These are phyloP conservation scores for Rosalia funebris DNA, from an alignment of 2,888 invertebrate species.

Conservation along the genomic window DNA sequence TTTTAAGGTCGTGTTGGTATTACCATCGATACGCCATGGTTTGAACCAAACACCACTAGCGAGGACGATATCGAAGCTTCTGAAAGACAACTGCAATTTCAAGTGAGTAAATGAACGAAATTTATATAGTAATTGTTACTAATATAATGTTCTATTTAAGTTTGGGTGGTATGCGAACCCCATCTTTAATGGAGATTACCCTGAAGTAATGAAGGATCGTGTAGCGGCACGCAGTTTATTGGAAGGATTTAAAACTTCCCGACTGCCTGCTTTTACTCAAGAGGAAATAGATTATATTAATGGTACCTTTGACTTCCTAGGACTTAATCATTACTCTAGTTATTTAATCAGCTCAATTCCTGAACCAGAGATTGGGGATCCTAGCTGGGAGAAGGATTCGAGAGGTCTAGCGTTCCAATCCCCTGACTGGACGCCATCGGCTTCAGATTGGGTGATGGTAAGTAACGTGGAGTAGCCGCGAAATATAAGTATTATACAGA, in stretches of 20 bases:
- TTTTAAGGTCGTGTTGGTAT: constrained; percentile 71
- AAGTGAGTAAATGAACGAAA: constrained; percentile 55
- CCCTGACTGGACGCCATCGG: constrained; percentile 66
- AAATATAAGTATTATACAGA: too few relatives aligned
- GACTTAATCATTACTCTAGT: constrained; percentile 69
- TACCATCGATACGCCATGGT: constrained; percentile 68
- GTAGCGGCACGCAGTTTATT: constrained; percentile 68
- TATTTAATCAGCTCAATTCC: constrained; percentile 57
- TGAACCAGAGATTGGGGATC: constrained; percentile 56
- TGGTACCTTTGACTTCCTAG: constrained; percentile 77
- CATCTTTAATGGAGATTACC: constrained; percentile 75
- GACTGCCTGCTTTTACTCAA: constrained; percentile 70
- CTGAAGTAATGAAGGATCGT: constrained; percentile 70
- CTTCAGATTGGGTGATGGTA: constrained; percentile 42
- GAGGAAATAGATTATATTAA: constrained; percentile 70
- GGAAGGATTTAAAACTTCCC: constrained; percentile 65
- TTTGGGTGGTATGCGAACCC: constrained; percentile 64
- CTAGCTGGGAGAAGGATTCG: constrained; percentile 49
- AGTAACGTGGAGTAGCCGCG: too few relatives aligned
- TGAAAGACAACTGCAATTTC: constrained; percentile 67
- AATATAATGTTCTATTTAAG: too few relatives aligned
- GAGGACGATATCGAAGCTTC: constrained; percentile 67
- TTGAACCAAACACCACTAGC: constrained; percentile 65
- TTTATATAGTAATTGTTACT: neutral
- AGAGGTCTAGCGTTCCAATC: constrained; percentile 52